A percentile compares a stretch with the other conserved stretches of the same genome.
Conservation (phyloP, 2,113 vertebrate genomes). For the Cryptomyrus ogoouensis region DNA sequence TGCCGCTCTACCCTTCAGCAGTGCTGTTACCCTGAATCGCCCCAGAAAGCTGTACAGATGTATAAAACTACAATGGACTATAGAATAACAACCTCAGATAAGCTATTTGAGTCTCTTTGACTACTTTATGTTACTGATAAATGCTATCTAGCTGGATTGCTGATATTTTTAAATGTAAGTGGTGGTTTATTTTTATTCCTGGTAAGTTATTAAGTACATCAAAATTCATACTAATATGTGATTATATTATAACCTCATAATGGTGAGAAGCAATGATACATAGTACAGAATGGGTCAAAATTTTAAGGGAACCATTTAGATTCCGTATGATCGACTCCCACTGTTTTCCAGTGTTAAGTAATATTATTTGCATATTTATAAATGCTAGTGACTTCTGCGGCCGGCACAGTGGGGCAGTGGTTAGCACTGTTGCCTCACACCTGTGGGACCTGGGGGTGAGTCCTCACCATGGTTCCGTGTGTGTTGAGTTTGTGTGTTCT, state of each 20-base stretch:
- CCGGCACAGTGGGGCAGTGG: background rate
- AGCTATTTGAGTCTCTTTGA: background rate
- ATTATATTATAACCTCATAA: background rate
- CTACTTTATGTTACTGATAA: background rate
- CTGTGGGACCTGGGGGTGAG: background rate
- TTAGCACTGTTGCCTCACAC: background rate
- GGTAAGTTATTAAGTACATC: background rate
- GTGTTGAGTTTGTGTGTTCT: background rate
- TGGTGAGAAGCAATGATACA: background rate
- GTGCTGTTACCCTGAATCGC: background rate
- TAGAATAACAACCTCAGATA: background rate
- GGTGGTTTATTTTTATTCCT: background rate
- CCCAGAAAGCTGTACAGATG: background rate
- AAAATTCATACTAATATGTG: background rate
- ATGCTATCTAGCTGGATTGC: background rate
- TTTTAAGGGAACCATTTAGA: background rate
- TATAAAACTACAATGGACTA: background rate
- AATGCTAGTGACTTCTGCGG: background rate
- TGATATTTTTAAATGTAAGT: background rate
- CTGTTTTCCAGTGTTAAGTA: background rate
- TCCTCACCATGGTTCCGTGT: background rate
- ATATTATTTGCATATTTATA: background rate
- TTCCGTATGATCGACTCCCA: background rate
- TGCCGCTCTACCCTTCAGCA: background rate
- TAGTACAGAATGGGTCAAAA: background rate